Evolutionary conservation across 2,888 invertebrate species (phyloP), one percentile per base, ranked within the genome.

Genomic region (Thecocarcelia acutangulata): DNA sequence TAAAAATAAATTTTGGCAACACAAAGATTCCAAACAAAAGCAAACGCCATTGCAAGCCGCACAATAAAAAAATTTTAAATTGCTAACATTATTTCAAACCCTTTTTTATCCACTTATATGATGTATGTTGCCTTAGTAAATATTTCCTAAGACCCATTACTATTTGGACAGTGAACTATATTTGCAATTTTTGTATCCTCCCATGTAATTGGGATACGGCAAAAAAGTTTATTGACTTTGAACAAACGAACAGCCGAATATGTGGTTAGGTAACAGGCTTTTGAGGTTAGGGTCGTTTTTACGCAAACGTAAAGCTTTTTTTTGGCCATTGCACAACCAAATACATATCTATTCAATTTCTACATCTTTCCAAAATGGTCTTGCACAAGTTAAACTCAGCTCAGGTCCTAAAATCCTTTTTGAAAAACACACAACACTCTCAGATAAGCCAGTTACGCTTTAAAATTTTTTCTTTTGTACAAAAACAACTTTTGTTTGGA

Each of bases 231-330:
- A 75, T 52, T 64, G 50, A 59, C 50, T 72, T 72, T 44, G 70
- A 12, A 54, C n/a, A 24, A 64, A 37, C 11, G 50, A 50, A 61
- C 52, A 24, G 37, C 44, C 50, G 68, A 69, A 50, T 54, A 78
- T 73, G 66, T 83, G 83, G 86, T 89, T 88, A 88, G 89, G 84
- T 89, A 88, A 88, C 88, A 88, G 80, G 83, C 82, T 58, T 84
- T 89, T 88, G 87, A 88, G 88, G 88, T 88, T 88, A 88, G 88
- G 86, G 82, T 70, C 83, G 83, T 61, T 54, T 68, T 82, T 78
- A 82, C 78, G 85, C 85, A 80, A 86, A 85, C 85, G 85, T 77
- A 52, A 40, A 40, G 11, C 40, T 68, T 80, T 84, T 58, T 37
- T 61, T 63, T 66, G 54, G 11, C 42, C 48, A 46, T 80, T 63